Base-by-base conservation (phyloP, 1,140 invertebrate species). In the Apis dorsata region DNA sequence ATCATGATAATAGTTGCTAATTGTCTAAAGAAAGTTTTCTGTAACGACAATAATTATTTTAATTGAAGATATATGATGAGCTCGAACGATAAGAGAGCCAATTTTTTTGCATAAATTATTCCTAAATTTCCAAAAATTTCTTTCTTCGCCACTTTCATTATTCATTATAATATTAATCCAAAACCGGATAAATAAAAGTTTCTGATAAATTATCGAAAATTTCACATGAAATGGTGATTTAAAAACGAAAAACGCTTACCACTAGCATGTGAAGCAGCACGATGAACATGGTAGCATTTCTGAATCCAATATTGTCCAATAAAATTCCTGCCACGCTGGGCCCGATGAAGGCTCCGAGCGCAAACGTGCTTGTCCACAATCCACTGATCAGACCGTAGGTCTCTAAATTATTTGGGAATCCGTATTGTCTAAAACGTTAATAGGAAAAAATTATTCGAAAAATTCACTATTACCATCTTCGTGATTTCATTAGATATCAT, bases 321-420 rank as follows among this genome's bases (percentile, higher is more conserved):
- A 98, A 94, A 62, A 97, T 95, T 12, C 97, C 97, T 57, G 96
- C 97, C 0, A 97, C 93, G 1, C 96, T 97, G 2, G 97, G 97
- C 0, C 97, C 97, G 51, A 97, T 96, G 91, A 97, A 98, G 49
- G 97, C 97, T n/a, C 97, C 97, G 0, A 98, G 93, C 4, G 97
- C 97, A 91, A 98, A 98, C 0, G 96, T 96, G 17, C 97, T 97
- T 0, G 97, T 97, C 97, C 97, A 98, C 63, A 98, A 94, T 2
- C 97, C 97, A 7, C 97, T 98, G 68, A 98, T 96, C 51, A 98
- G 92, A 0, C 97, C 97, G 85, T 97, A 98, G 0, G 97, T 98
- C 90, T 97, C 96, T 59, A 98, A 94, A 79, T 96, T 97, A 90
- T 98, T 97, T 1, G 97, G 96, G 86, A 97, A 96, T 17, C 97